phyloP scores from a whole-genome alignment of 2,113 vertebrate genomes.

The Dolichotis patagonum region DNA sequence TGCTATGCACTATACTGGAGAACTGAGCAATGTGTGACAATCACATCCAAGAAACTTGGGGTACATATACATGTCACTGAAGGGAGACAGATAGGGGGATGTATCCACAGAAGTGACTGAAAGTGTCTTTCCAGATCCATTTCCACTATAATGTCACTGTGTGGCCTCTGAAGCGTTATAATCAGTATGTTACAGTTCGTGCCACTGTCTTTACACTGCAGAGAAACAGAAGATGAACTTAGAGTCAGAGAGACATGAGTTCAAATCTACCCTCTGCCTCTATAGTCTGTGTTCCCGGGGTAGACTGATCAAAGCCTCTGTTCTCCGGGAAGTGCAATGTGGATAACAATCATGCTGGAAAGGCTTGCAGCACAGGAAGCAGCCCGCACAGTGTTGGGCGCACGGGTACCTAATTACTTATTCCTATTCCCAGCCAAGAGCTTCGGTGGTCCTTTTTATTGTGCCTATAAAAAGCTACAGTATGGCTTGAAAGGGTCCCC shows the following conservation, averaged over 20 bases:
- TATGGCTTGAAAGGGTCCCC: background rate
- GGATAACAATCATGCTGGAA: background rate
- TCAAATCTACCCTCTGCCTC: background rate
- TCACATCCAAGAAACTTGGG: background rate
- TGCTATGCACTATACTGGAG: background rate
- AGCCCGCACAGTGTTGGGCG: background rate
- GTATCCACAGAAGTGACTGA: background rate
- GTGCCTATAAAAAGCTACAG: background rate
- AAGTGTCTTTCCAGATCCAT: background rate
- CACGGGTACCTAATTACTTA: background rate
- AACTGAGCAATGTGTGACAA: background rate
- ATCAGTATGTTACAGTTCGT: background rate
- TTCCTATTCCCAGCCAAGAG: background rate
- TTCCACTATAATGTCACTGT: background rate
- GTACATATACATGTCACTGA: background rate
- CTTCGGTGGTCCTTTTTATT: background rate
- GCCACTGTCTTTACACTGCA: background rate
- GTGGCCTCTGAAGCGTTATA: background rate
- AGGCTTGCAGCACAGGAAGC: background rate
- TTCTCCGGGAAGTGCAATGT: background rate
- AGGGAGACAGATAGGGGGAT: background rate
- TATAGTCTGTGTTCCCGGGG: background rate
- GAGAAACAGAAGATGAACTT: background rate
- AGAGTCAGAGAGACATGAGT: background rate
- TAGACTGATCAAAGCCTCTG: background rate